Evolutionary conservation across 1,140 invertebrate genomes (phyloP).

Genomic region (Eueides isabella): DNA sequence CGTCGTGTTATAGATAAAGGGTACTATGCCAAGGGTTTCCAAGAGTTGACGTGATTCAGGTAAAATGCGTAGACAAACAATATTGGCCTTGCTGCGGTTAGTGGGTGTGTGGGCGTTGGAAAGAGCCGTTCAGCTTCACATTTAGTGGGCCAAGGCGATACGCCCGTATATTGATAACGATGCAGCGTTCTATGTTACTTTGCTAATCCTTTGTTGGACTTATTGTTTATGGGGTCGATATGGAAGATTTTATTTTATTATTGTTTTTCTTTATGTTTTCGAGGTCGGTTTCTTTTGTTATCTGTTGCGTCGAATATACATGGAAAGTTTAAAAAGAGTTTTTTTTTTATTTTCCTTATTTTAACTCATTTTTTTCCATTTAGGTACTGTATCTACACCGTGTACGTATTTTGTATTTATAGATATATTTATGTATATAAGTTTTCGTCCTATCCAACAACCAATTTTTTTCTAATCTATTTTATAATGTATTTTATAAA

Average conservation of each 20-base stretch:
- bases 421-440: no score
- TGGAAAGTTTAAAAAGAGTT: neutral
- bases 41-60: slow-evolving; percentile 34
- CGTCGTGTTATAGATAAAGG: slow-evolving; percentile 9
- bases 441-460: no score
- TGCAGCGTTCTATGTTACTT: slow-evolving; percentile 50
- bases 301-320: neutral
- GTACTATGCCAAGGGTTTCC: slow-evolving; percentile 33
- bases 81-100: slow-evolving; percentile 56
- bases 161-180: slow-evolving; percentile 72
- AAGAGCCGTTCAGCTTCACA: slow-evolving; percentile 46
- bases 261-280: slow-evolving; percentile 10
- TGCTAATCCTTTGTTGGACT: slow-evolving; percentile 3
- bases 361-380: neutral
- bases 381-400: no score
- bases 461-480: no score
- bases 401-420: no score
- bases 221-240: slow-evolving; percentile 21
- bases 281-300: neutral
- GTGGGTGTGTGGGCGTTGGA: slow-evolving; percentile 57
- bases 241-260: slow-evolving; percentile 13
- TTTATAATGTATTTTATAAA: no score
- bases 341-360: neutral
- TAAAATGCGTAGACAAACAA: slow-evolving; percentile 43
- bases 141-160: slow-evolving; percentile 60